These are phyloP conservation scores for Melanophora roralis DNA, from an alignment of 2,888 invertebrate genomes.

Conservation along the genomic window DNA sequence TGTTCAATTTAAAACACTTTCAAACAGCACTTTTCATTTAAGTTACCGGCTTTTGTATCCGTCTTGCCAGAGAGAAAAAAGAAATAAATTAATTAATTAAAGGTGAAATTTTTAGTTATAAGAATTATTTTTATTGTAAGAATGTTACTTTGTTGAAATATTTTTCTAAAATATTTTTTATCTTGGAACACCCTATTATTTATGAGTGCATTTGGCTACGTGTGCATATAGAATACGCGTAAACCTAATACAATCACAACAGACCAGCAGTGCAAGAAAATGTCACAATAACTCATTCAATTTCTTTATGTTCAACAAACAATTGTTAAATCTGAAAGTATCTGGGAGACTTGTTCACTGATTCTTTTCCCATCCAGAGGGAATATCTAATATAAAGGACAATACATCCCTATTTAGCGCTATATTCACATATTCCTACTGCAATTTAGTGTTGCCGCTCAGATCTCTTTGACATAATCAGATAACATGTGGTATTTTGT, in stretches of 20 bases:
- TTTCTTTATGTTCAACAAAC: conserved; percentile 48
- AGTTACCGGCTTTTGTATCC: no score
- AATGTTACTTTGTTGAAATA: no score
- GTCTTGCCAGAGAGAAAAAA: no score
- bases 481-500: conserved; percentile 30
- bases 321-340: conserved; percentile 51
- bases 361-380: conserved; percentile 54
- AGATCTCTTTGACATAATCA: conserved; percentile 51
- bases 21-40: no score
- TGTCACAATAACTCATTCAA: conserved; percentile 50
- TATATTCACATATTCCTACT: background rate
- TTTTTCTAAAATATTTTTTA: no score
- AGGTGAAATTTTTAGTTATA: no score
- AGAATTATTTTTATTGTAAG: no score
- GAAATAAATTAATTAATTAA: no score
- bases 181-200: no score
- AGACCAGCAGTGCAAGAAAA: background rate
- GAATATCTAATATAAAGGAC: conserved; percentile 38
- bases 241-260: background rate
- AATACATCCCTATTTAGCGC: background rate
- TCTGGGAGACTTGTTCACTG: conserved; percentile 45
- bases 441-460: background rate
- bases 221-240: background rate
- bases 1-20: no score
- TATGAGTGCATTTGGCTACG: background rate